Conservation (phyloP, 1,140 invertebrate genomes). For the Euwallacea fornicatus region DNA sequence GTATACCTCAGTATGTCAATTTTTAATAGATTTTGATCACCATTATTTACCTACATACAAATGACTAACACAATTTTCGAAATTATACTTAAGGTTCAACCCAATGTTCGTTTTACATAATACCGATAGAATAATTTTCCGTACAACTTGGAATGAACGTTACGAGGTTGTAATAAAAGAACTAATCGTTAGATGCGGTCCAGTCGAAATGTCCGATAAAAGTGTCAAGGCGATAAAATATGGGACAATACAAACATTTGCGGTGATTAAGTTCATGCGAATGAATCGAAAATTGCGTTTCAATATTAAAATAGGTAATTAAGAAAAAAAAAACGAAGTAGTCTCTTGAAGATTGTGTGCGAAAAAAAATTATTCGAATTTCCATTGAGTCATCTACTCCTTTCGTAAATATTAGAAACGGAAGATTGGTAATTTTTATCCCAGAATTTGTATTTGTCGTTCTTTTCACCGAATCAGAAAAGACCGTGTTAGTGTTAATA, state of each 20-base stretch:
- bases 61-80: background rate
- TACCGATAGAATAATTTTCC: background rate
- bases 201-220: slow-evolving; percentile 20
- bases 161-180: background rate
- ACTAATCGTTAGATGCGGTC: slow-evolving; percentile 4
- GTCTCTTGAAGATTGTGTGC: too few relatives aligned
- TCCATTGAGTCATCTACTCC: too few relatives aligned
- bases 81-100: background rate
- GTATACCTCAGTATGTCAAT: background rate
- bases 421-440: too few relatives aligned
- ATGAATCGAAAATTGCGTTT: too few relatives aligned
- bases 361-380: too few relatives aligned
- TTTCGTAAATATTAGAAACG: too few relatives aligned
- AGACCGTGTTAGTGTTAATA: too few relatives aligned
- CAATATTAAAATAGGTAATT: too few relatives aligned
- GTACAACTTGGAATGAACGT: background rate
- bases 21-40: background rate
- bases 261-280: too few relatives aligned
- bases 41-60: background rate
- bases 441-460: too few relatives aligned
- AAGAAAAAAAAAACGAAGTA: too few relatives aligned
- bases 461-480: too few relatives aligned
- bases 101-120: background rate
- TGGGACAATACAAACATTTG: slow-evolving; percentile 17
- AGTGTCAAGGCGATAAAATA: slow-evolving; percentile 18